Conservation (phyloP, 2,888 invertebrate genomes). For the Agrotis ipsilon region DNA sequence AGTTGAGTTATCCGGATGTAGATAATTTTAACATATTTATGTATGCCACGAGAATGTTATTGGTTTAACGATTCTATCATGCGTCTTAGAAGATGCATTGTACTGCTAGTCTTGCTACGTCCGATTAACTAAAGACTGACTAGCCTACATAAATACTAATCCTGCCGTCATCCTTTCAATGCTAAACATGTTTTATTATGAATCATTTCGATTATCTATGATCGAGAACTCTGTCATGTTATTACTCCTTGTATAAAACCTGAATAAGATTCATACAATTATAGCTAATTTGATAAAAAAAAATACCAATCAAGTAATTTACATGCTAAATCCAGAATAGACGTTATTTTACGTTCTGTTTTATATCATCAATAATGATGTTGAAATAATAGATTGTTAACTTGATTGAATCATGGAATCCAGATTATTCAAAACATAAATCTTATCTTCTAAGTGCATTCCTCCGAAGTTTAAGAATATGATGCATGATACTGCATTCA, state of each 20-base stretch:
- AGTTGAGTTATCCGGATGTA: constrained; percentile 79
- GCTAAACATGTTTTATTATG: constrained; percentile 18
- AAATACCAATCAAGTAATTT: background rate
- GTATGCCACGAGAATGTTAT: constrained; percentile 70
- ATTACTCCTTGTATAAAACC: background rate
- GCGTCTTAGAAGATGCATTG: constrained; percentile 55
- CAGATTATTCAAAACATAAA: background rate
- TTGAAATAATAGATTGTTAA: background rate
- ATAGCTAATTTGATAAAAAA: background rate
- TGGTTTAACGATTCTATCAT: constrained; percentile 67
- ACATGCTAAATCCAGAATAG: background rate
- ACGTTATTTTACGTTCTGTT: background rate
- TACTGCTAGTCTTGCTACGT: constrained; percentile 22
- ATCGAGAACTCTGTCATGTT: background rate
- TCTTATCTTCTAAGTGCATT: background rate
- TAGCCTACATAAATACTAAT: constrained; percentile 23
- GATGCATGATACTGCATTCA: background rate
- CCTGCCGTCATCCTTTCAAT: constrained; percentile 21
- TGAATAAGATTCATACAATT: constrained; percentile 2
- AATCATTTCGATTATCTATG: constrained; percentile 17
- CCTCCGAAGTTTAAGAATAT: background rate
- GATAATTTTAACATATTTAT: constrained; percentile 79
- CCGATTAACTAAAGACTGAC: constrained; percentile 26
- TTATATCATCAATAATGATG: background rate
- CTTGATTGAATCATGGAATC: background rate